Base-by-base conservation (phyloP, 2,113 vertebrate genomes). In the Chloropsis cyanopogon region DNA sequence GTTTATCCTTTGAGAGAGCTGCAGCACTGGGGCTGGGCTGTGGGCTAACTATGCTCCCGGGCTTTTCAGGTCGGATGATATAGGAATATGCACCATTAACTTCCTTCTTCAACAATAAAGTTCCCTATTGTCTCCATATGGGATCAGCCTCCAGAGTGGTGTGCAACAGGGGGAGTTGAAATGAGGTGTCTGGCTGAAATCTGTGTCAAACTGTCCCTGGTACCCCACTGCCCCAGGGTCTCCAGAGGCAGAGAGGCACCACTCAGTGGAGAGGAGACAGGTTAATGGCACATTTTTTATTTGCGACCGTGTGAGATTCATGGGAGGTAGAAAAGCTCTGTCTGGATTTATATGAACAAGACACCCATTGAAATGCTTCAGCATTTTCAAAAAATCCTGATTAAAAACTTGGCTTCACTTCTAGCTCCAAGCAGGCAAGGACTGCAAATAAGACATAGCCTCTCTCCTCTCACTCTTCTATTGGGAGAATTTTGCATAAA, bases 401-500 rank as follows among this genome's bases (percentile, higher is more conserved):
- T 95, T 93, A 92, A 95, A 82, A 95, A 87, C 41, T 54, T 96
- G 90, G 70, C 75, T 94, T 96, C 53, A 61, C 57, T 94, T 96
- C 64, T 85, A 89, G 80, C 52, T 96, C 72, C 92, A 86, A 94
- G 88, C 91, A 89, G 52, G 54, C 83, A 92, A 83, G 64, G 57
- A 85, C 78, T 80, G 88, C 77, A 94, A 91, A 81, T 81, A 91
- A 89, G 87, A 82, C 66, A 76, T 44, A 0, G 35, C 46, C 66
- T 88, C 80, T 90, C 66, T 94, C 41, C 57, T 92, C 83, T 78
- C 69, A 59, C 42, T 94, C 73, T 89, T 94, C 57, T 82, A 60
- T 71, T 93, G 76, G 59, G 68, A 90, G 50, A 95, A 90, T 94
- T 96, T 96, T 97, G 71, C 95, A 97, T 97, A 96, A 93, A 96